Evolutionary conservation across 2,797 vertebrate species (phyloP), one percentile per base, ranked within the genome.

Genomic region (Acomys russatus): DNA sequence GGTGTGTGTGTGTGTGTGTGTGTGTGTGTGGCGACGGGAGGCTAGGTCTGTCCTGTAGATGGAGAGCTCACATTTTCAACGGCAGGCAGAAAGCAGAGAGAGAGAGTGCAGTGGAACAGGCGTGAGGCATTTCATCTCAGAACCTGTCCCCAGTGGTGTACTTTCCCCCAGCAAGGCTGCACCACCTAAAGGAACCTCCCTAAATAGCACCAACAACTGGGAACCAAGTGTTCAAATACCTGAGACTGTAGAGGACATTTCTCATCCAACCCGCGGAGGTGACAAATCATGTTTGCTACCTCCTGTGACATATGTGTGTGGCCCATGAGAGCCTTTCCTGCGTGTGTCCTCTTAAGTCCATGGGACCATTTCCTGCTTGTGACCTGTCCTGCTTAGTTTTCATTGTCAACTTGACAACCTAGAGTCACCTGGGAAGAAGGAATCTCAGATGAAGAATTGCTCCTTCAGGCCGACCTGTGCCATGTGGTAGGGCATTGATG

Each of bases 221-320:
- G 28, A 51, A 44, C 61, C 64, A 22, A 11, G 63, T 18, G 82
- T 64, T 66, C 38, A 10, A 14, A 22, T 44, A 66, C 9, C 63
- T 12, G 38, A 68, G 63, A 66, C 0, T 68, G 7, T 68, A 33
- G 28, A 63, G 38, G 10, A 51, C 61, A 64, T 33, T 33, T 66
- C 44, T 66, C 10, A n/a, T 33, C 14, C 63, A 68, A 51, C 51
- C 83, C 44, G 7, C 44, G 18, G 28, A 51, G 18, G 44, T 33
- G 28, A 28, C 82, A 51, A 22, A n/a, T 10, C 63, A 18, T 33
- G 17, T 33, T 17, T 83, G 35, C 38, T 66, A 38, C 63, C 63
- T 66, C 17, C 11, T 0, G 0, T 33, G 6, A 71, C 18, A 68
- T 70, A 18, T 23, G 1, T 22, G 35, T 3, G 0, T 35, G 54